These are phyloP conservation scores for Artemia sinica DNA, from an alignment of 2,888 invertebrate genomes.

Conservation along the genomic window DNA sequence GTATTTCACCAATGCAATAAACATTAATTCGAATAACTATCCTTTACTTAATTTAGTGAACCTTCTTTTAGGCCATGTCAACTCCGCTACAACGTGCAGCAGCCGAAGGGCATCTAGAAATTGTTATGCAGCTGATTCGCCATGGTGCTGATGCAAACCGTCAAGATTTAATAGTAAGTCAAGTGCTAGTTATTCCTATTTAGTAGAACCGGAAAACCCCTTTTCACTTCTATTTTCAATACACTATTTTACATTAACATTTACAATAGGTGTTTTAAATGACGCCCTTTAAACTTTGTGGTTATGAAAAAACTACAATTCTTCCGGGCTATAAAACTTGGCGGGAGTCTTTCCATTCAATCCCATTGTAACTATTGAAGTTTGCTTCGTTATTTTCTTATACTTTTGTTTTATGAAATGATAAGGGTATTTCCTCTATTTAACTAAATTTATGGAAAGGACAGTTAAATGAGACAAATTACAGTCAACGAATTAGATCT, in stretches of 20 bases:
- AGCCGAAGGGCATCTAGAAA: conserved; percentile 60
- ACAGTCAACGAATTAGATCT: no score
- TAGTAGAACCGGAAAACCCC: neutral
- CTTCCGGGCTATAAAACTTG: no score
- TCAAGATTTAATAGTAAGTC: conserved; percentile 53
- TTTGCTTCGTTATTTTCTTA: no score
- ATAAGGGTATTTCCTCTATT: no score
- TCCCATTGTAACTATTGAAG: no score
- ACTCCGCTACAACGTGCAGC: conserved; percentile 60
- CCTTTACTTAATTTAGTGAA: conserved; percentile 3
- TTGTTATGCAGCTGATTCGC: conserved; percentile 49
- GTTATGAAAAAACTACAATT: neutral
- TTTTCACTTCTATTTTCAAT: neutral
- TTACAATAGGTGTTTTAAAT: conserved; percentile 1
- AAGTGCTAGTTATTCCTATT: conserved; percentile 20
- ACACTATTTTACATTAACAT: neutral
- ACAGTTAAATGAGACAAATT: no score
- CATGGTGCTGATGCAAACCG: conserved; percentile 49
- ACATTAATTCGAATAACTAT: no score
- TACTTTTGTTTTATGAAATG: no score
- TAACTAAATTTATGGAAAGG: no score
- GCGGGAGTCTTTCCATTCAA: no score
- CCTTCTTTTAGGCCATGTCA: conserved; percentile 43
- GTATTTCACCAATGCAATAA: no score
- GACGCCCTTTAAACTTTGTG: neutral